Evolutionary conservation across 2,113 vertebrate species (phyloP).

Genomic region (Chionomys nivalis): DNA sequence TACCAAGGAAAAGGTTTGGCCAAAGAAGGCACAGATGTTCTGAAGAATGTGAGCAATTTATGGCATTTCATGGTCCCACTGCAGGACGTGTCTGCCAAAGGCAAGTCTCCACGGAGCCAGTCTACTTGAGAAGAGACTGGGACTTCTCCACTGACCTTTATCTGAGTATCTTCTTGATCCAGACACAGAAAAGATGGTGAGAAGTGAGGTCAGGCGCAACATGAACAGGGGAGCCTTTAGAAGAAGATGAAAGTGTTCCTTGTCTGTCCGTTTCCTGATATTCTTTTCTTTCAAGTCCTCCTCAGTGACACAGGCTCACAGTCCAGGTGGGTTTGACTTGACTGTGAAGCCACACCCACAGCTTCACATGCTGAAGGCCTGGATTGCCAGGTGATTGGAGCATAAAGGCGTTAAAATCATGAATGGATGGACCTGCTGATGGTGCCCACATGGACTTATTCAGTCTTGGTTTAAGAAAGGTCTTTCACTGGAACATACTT

Average conservation of each 20-base stretch:
- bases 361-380: too few relatives aligned
- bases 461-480: not conserved
- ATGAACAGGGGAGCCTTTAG: not conserved
- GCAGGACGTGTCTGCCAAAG: constrained; percentile 29
- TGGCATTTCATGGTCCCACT: not conserved
- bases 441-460: not conserved
- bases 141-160: constrained; percentile 33
- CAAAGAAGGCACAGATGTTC: constrained; percentile 71
- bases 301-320: not conserved
- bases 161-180: not conserved
- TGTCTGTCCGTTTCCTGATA: not conserved
- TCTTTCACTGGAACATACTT: not conserved
- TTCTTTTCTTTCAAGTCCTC: constrained; percentile 26
- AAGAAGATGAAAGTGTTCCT: not conserved
- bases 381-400: not conserved
- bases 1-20: constrained; percentile 68
- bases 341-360: not conserved
- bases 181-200: not conserved
- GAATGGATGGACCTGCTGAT: not conserved
- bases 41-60: constrained; percentile 69
- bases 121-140: not conserved
- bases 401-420: not conserved
- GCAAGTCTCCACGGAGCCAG: not conserved
- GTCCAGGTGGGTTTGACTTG: not conserved
- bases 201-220: not conserved